A percentile compares a stretch with the other conserved stretches of the same genome.
Evolutionary conservation across 1,140 invertebrate species (phyloP).

Genomic region (Caenorhabditis briggsae): DNA sequence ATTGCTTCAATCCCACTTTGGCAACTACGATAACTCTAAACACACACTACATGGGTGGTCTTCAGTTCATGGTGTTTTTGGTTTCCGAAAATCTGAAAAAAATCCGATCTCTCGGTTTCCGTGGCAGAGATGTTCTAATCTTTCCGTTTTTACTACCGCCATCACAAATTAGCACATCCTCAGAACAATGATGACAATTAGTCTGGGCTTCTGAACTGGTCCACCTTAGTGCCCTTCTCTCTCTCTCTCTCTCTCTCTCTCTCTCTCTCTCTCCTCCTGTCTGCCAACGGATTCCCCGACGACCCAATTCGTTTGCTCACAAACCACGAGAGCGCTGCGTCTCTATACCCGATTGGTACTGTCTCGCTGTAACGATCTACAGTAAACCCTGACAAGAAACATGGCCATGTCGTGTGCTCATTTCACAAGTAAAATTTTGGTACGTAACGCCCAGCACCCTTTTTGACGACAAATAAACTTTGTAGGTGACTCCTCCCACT

Average conservation of each 20-base stretch:
- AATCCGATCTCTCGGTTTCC: background rate
- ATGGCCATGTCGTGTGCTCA: conserved; percentile 39
- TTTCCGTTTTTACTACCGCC: too few relatives aligned
- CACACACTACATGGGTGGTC: conserved; percentile 10
- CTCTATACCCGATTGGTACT: background rate
- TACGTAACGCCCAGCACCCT: conserved; percentile 26
- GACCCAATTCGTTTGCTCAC: conserved; percentile 32
- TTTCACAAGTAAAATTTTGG: conserved; percentile 50
- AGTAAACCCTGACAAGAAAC: conserved; percentile 23
- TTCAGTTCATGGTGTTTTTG: background rate
- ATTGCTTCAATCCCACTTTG: too few relatives aligned
- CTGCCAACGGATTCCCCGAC: conserved; percentile 13
- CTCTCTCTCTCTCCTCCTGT: background rate
- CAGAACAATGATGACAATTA: conserved; percentile 9
- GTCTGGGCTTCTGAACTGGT: conserved; percentile 16
- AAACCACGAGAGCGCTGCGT: background rate
- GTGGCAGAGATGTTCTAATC: background rate
- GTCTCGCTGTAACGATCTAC: background rate
- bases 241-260: background rate
- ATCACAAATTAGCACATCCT: background rate
- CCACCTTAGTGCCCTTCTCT: conserved; percentile 10
- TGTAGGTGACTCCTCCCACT: conserved; percentile 14
- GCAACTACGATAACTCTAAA: conserved; percentile 10
- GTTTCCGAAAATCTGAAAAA: background rate
- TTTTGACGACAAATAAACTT: conserved; percentile 43